Base-by-base conservation (phyloP, 2,797 vertebrate genomes). In the Myioborus melanocephalus region DNA sequence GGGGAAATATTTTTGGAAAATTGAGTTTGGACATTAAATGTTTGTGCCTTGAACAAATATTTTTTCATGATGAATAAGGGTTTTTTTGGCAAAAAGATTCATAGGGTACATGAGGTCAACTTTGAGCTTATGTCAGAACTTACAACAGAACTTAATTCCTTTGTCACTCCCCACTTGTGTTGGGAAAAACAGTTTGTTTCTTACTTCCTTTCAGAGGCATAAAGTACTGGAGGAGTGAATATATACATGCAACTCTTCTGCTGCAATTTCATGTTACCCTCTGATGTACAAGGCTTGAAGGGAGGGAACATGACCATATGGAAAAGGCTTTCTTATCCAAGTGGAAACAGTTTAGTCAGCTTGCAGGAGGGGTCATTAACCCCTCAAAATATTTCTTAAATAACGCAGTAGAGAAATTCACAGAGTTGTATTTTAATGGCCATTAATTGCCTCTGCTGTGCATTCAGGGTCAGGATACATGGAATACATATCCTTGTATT, bases 291-390 rank as follows among this genome's bases (percentile, higher is more conserved):
- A 32, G 61, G 27, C 52, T 84, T 82, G 47, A 66, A 52, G 22
- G 71, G 41, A 87, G 49, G 37, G 37, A 89, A 72, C 56, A 37
- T 28, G 28, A 52, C 85, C 20, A 30, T 94, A 56, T 55, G 83
- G 75, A 91, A 93, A 96, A 83, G 22, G 21, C 61, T 87, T 93
- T 76, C 61, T 84, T 84, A 88, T 72, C 61, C 89, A 59, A 52
- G 50, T 90, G 46, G 85, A 95, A 96, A 94, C 39, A 75, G 60
- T 80, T 66, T 84, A 78, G 64, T 90, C 69, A 92, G 75, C 73
- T 89, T 61, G 55, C 77, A 97, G 57, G 19, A 53, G 3, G 46
- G 49, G 66, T 94, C 22, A 32, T 78, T 83, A 92, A 90, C 35
- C 35, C 35, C 57, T 59, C 57, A 28, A 37, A 59, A 59, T 37